phyloP scores from a whole-genome alignment of 1,140 invertebrate species.

The Sycophaga agraensis region DNA sequence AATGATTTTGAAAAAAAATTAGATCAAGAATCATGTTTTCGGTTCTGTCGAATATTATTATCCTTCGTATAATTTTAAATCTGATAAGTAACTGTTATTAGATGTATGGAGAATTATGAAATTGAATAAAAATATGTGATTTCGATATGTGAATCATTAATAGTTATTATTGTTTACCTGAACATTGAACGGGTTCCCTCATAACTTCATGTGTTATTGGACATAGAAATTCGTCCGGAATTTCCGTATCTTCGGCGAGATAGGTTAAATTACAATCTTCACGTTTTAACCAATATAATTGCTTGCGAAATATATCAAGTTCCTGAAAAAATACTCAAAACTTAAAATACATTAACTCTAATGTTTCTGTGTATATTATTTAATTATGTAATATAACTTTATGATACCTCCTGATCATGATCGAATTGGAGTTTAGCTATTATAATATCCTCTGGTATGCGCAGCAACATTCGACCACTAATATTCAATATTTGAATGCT shows the following conservation, averaged over 20 bases:
- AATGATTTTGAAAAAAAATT: too few species aligned
- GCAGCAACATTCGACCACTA: conserved; percentile 64
- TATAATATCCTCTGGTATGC: conserved; percentile 59
- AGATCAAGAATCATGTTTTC: too few species aligned
- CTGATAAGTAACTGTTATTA: too few species aligned
- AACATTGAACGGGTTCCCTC: conserved; percentile 73
- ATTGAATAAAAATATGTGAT: too few species aligned
- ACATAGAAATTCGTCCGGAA: conserved; percentile 74
- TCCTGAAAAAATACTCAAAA: conserved; percentile 29
- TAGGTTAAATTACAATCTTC: conserved; percentile 38
- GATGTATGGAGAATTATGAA: too few species aligned
- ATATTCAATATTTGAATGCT: conserved; percentile 58
- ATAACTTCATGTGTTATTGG: conserved; percentile 82
- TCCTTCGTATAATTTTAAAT: too few species aligned
- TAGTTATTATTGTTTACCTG: conserved; percentile 62
- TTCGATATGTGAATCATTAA: too few species aligned
- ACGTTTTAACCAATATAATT: conserved; percentile 61
- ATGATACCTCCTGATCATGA: conserved; percentile 40
- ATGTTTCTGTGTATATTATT: not conserved
- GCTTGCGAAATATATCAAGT: conserved; percentile 40
- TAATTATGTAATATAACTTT: not conserved
- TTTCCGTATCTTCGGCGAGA: conserved; percentile 41
- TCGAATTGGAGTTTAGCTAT: conserved; percentile 57
- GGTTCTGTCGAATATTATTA: too few species aligned
- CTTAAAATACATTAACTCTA: not conserved